phyloP scores from a whole-genome alignment of 1,140 invertebrate species.

The Wasmannia auropunctata region DNA sequence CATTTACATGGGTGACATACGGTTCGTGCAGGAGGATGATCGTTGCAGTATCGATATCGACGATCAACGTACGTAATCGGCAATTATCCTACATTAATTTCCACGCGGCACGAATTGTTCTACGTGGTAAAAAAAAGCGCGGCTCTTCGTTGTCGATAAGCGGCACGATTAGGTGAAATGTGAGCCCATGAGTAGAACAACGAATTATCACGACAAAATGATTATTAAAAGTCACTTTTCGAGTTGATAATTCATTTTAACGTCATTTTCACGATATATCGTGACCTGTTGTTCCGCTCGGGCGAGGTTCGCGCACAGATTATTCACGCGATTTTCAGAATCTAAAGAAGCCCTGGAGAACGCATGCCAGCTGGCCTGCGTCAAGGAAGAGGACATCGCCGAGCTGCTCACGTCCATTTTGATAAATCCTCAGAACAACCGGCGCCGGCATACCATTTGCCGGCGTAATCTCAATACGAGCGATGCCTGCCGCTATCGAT shows the following conservation, averaged over 20 bases:
- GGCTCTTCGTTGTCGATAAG: too few species aligned
- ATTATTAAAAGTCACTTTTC: too few species aligned
- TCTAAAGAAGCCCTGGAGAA: conserved; percentile 51
- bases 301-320: not conserved
- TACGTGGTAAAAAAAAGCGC: not conserved
- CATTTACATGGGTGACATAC: conserved; percentile 85
- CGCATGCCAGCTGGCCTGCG: conserved; percentile 25
- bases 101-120: too few species aligned
- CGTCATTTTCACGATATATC: too few species aligned
- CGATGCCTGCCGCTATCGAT: conserved; percentile 74
- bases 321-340: conserved; percentile 40
- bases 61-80: conserved; percentile 74
- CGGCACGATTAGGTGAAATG: too few species aligned
- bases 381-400: conserved; percentile 17
- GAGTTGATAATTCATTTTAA: too few species aligned
- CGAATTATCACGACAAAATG: too few species aligned
- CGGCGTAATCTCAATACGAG: conserved; percentile 69
- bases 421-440: conserved; percentile 47
- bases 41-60: conserved; percentile 75
- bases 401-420: conserved; percentile 54
- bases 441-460: conserved; percentile 32
- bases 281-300: too few species aligned
- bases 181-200: too few species aligned
- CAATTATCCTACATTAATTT: not conserved
- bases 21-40: conserved; percentile 74